Evolutionary conservation across 2,888 invertebrate species (phyloP), one percentile per base, ranked within the genome.

Genomic region (Eupithecia abbreviata): DNA sequence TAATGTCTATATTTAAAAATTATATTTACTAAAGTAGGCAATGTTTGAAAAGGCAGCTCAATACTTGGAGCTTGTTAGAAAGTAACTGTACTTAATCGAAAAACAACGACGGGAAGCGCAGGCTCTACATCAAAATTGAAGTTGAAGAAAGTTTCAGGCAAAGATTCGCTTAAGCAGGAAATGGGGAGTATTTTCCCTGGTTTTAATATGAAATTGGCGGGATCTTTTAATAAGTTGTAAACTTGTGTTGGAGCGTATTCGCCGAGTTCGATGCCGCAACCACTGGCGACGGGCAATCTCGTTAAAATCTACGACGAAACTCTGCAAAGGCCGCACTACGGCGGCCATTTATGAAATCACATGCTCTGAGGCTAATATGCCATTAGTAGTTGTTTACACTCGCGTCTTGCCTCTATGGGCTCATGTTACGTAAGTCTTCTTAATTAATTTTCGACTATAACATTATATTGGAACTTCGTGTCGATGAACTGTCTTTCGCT

Each of bases 271-370:
- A 89, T 87, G 88, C 86, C 85, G 86, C 87, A 80, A 86, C 88
- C 85, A 87, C 85, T 86, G 88, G 89, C 90, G 90, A 89, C 90
- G 88, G 88, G 90, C 93, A 93, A 94, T 94, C 92, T 93, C 91
- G 92, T 94, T 93, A 94, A 94, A 93, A 93, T 91, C 89, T 91
- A 90, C 91, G 88, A 86, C 86, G 88, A 87, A 91, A 92, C 91
- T 91, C 90, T 80, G 87, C 88, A 86, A 87, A 88, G 86, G 83
- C 77, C 87, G 85, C 87, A 86, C 87, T 85, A 85, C 85, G 85
- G 86, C 85, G 85, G 86, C 87, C 88, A 90, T 91, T 90, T 91
- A 89, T 90, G 88, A 90, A 91, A 92, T 90, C 90, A 89, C 87
- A 90, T 89, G 86, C 87, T 69, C 47, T 87, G 83, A 85, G 84